Base-by-base conservation (phyloP, 2,113 vertebrate genomes). In the Hyla sarda region DNA sequence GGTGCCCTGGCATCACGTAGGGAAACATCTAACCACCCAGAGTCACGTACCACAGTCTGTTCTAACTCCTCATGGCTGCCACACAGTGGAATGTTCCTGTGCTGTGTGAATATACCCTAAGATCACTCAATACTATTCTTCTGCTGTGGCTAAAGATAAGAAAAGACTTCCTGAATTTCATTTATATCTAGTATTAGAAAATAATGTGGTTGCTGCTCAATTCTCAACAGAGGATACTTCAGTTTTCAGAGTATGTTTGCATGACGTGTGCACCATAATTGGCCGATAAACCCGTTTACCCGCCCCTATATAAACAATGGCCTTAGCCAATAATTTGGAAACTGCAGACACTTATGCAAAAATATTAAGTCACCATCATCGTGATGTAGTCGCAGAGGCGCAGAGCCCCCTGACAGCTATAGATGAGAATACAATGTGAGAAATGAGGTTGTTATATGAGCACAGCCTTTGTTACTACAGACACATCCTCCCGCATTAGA, bases 341-440 rank as follows among this genome's bases (percentile, higher is more conserved):
- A 76, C 72, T n/a, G 41, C 41, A 67, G 56, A 6, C 73, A 14
- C 12, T 62, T 65, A 47, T 67, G 73, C 25, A 25, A 30, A 84
- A 84, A 84, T 84, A 54, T 83, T 73, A 32, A 69, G 65, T 69
- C 30, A 16, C 72, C 69, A 56, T 54, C 62, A 82, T 83, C 82
- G 16, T 58, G 45, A 19, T 19, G 30, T 72, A 83, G 73, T 83
- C 28, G 25, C 79, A 45, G 77, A 80, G 54, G 54, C 77, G 13
- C 58, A 28, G 30, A 69, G n/a, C 67, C 79, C 58, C 60, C 62
- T 25, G 50, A 58, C 67, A 58, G 82, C 67, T 1, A 74, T n/a
- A n/a, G n/a, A 9, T 37, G 52, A 16, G 62, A 73, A 74, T 73
- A 3, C 69, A 73, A 72, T 54, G 54, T 73, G 69, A 34, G 37